These are phyloP conservation scores for Microctenopoma stevenorrisi DNA, from an alignment of 2,797 vertebrate species.

Conservation along the genomic window DNA sequence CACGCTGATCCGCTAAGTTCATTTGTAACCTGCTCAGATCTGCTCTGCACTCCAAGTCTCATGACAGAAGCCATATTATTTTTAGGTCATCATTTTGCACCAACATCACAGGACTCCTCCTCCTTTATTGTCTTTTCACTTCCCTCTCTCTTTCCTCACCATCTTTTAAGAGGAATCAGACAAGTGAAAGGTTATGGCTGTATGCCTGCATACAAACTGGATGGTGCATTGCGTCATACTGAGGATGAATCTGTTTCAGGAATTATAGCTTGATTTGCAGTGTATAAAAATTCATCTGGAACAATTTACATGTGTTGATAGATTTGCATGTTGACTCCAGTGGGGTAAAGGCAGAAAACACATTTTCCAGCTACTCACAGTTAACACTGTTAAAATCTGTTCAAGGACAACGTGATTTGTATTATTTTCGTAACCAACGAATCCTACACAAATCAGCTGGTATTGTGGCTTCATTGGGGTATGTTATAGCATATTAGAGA, in stretches of 20 bases:
- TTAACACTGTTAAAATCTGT: too few relatives aligned
- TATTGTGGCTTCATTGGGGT: too few relatives aligned
- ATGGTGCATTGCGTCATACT: conserved; percentile 12
- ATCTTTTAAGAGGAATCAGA: conserved; percentile 30
- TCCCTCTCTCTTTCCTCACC: conserved; percentile 16
- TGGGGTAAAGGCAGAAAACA: not conserved
- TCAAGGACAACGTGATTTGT: too few relatives aligned
- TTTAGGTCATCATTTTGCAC: conserved; percentile 62
- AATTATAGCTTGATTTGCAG: conserved; percentile 9
- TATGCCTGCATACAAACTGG: conserved; percentile 5
- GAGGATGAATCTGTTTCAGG: conserved; percentile 1
- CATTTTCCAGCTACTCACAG: not conserved
- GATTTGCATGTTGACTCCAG: not conserved
- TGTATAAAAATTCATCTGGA: not conserved
- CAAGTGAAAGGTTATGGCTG: conserved; percentile 20
- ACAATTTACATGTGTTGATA: not conserved
- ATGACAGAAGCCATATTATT: conserved; percentile 60
- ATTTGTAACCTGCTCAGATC: conserved; percentile 64
- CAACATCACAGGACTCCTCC: conserved; percentile 38
- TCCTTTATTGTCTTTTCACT: conserved; percentile 37
- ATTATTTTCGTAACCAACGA: too few relatives aligned
- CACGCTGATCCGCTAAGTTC: conserved; percentile 66
- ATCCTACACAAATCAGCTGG: too few relatives aligned
- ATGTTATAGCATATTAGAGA: too few relatives aligned
- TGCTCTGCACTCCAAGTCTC: conserved; percentile 52